Percentiles rank a stretch among this genome's conserved stretches.
Evolutionary conservation across 2,888 invertebrate genomes (phyloP).

Genomic region (Aporophyla lueneburgensis): DNA sequence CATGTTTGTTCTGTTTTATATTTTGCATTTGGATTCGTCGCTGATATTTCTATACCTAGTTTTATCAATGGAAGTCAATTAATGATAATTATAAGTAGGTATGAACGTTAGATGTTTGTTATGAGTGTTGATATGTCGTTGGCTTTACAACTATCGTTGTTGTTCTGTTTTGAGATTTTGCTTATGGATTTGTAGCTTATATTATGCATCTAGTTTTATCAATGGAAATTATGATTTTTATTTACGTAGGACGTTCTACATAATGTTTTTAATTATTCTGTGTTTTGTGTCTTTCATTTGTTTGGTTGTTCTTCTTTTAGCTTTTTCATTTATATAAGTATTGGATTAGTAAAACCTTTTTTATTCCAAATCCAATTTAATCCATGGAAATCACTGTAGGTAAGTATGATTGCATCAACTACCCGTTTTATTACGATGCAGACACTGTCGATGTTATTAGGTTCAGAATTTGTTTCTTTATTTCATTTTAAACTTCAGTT

Average conservation of each 20-base stretch:
- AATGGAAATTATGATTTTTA: slow-evolving; percentile 59
- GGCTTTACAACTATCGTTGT: background rate
- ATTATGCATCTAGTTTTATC: background rate
- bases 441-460: background rate
- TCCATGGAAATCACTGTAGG: slow-evolving; percentile 67
- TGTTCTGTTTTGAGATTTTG: background rate
- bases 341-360: background rate
- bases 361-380: background rate
- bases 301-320: background rate
- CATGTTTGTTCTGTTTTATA: too few species aligned
- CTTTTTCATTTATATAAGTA: background rate
- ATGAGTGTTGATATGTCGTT: too few species aligned
- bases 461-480: slow-evolving; percentile 7
- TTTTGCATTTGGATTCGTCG: too few species aligned
- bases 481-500: background rate
- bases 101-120: too few species aligned
- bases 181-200: background rate
- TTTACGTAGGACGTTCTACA: too few species aligned
- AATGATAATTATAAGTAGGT: too few species aligned
- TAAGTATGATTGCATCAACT: slow-evolving; percentile 38
- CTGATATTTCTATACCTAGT: too few species aligned
- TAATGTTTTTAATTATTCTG: slow-evolving; percentile 1
- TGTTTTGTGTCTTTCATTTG: background rate
- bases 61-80: too few species aligned
- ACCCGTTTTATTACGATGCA: slow-evolving; percentile 15